phyloP scores from a whole-genome alignment of 2,797 vertebrate species.

The Falco cherrug region DNA sequence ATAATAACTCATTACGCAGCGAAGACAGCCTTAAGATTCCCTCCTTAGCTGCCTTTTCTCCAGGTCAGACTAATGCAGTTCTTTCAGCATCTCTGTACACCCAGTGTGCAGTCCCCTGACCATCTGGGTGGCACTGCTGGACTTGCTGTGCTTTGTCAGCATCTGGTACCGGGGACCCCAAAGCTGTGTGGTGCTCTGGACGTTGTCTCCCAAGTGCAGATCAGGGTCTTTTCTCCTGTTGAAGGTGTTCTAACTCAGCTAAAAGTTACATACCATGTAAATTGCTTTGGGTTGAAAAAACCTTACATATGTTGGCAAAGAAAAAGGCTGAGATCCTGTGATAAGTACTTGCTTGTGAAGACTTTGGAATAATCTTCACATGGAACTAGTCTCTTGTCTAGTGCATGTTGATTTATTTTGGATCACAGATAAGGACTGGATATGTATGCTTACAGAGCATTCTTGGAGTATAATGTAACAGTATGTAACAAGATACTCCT shows the following conservation, averaged over 20 bases:
- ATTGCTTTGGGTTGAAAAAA: not conserved
- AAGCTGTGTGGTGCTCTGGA: not conserved
- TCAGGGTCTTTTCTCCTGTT: not conserved
- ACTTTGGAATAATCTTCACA: not conserved
- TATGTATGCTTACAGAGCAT: not conserved
- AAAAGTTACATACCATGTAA: fast-evolving
- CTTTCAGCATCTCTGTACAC: not conserved
- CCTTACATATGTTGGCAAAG: not conserved
- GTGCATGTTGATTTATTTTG: not conserved
- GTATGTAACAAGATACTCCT: not conserved
- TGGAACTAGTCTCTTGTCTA: not conserved
- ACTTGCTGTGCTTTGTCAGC: not conserved
- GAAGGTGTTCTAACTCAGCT: not conserved
- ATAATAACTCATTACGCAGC: not conserved
- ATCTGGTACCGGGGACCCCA: not conserved
- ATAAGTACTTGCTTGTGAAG: not conserved
- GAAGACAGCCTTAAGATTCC: not conserved
- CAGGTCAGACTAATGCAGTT: not conserved
- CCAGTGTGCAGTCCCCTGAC: not conserved
- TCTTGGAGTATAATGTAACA: not conserved
- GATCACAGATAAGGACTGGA: not conserved
- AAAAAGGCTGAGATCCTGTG: not conserved
- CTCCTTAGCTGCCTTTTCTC: not conserved
- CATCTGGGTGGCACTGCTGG: not conserved
- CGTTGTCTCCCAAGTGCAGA: not conserved